Percentiles rank a stretch among this genome's conserved stretches.
phyloP scores from a whole-genome alignment of 2,888 invertebrate species.

The Cryptosula pallasiana region DNA sequence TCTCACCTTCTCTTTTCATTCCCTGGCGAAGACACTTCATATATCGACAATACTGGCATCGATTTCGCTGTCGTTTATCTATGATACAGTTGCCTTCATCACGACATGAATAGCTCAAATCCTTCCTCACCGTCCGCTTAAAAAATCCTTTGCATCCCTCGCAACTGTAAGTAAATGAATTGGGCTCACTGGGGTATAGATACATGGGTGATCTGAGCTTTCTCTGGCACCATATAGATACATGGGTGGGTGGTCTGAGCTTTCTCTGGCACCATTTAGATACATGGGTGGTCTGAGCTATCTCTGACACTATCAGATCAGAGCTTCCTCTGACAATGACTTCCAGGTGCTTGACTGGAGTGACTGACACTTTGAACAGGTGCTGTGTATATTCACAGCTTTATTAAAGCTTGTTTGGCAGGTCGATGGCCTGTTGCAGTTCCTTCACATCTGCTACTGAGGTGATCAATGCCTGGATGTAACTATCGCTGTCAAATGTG shows the following conservation, averaged over 20 bases:
- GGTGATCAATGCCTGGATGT: too few species aligned
- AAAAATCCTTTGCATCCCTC: conserved; percentile 96
- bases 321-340: background rate
- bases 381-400: background rate
- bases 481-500: too few species aligned
- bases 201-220: too few species aligned
- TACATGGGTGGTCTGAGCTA: too few species aligned
- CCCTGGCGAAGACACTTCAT: conserved; percentile 90
- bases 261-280: too few species aligned
- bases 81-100: conserved; percentile 87
- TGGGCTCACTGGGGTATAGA: too few species aligned
- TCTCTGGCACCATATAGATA: too few species aligned
- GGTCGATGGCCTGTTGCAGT: too few species aligned
- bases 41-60: conserved; percentile 92
- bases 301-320: background rate
- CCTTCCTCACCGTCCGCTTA: conserved; percentile 89
- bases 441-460: too few species aligned
- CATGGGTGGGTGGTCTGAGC: too few species aligned
- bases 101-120: conserved; percentile 85
- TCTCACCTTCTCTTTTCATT: conserved; percentile 77
- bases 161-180: conserved; percentile 61
- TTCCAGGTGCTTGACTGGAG: background rate
- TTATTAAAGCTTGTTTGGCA: too few species aligned
- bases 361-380: background rate
- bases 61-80: conserved; percentile 86